phyloP scores from a whole-genome alignment of 2,113 vertebrate species.

The Lamprologus ornatipinnis region DNA sequence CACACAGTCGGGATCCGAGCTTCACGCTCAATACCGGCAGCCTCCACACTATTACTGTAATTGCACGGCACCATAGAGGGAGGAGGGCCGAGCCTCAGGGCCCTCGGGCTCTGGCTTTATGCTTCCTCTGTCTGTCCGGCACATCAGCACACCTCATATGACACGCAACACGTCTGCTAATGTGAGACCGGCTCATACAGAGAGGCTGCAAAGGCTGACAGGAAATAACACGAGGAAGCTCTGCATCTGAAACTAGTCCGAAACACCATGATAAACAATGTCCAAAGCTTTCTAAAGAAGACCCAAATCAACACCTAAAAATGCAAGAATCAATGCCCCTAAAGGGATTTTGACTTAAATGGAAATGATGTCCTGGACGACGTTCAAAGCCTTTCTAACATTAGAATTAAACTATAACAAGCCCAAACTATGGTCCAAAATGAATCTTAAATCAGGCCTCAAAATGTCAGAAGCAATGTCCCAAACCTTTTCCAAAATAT shows the following conservation, averaged over 20 bases:
- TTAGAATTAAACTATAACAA: background rate
- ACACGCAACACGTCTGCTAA: background rate
- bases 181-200: background rate
- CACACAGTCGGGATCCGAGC: conserved; percentile 11
- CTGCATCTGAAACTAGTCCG: background rate
- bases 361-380: background rate
- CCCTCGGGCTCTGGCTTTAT: background rate
- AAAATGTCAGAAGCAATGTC: background rate
- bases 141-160: background rate
- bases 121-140: background rate
- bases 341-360: background rate
- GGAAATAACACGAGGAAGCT: background rate
- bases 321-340: background rate
- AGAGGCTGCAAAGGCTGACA: background rate
- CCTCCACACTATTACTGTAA: background rate
- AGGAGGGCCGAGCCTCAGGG: background rate
- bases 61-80: background rate
- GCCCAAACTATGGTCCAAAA: background rate
- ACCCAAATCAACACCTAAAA: background rate
- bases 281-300: background rate
- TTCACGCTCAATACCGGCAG: background rate
- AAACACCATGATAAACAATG: background rate
- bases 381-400: background rate
- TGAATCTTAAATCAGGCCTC: background rate
- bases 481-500: background rate